Conservation (phyloP, 2,888 invertebrate species). For the Ennomos fuscantarius region DNA sequence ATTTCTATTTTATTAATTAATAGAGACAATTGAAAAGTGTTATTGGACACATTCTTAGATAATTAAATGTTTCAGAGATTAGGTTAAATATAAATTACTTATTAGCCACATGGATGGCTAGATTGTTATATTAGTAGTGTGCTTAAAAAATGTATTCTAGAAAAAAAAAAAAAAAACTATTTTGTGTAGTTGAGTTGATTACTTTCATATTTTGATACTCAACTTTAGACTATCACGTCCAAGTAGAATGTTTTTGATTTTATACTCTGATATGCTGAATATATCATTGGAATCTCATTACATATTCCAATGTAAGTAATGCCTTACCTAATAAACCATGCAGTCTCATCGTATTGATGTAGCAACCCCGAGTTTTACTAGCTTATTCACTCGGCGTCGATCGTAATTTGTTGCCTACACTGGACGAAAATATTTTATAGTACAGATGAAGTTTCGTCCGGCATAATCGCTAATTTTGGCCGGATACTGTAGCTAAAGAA, state of each 20-base stretch:
- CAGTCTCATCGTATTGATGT: constrained; percentile 30
- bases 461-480: constrained; percentile 24
- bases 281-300: constrained; percentile 15
- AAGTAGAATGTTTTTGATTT: background rate
- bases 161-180: too few relatives aligned
- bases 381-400: constrained; percentile 42
- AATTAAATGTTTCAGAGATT: too few relatives aligned
- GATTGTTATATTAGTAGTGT: too few relatives aligned
- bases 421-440: constrained; percentile 42
- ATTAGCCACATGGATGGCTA: too few relatives aligned
- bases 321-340: constrained; percentile 33
- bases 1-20: too few relatives aligned
- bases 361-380: constrained; percentile 31
- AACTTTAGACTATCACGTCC: too few relatives aligned
- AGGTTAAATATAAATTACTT: too few relatives aligned
- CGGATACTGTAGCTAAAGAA: constrained; percentile 1
- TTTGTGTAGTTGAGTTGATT: too few relatives aligned
- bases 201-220: too few relatives aligned
- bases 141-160: too few relatives aligned
- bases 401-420: constrained; percentile 56
- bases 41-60: too few relatives aligned
- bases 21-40: too few relatives aligned
- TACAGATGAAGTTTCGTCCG: constrained; percentile 25
- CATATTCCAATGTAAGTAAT: constrained; percentile 8
- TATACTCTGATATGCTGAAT: constrained; percentile 2